phyloP scores from a whole-genome alignment of 1,140 invertebrate species.

The Carcinoscorpius rotundicauda region DNA sequence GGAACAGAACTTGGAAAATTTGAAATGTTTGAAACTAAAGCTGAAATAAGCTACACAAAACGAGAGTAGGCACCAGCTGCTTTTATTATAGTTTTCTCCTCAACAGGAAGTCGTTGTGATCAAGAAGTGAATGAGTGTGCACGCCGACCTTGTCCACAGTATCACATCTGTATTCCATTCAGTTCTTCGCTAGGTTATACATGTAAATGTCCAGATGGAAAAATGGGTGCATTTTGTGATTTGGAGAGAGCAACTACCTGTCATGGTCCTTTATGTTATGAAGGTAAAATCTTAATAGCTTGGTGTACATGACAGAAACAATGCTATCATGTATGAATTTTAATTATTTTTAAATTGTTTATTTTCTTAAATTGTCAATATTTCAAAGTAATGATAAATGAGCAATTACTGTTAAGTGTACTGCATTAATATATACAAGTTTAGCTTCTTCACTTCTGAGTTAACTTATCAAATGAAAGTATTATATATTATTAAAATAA shows the following conservation, averaged over 20 bases:
- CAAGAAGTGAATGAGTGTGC: slow-evolving; percentile 62
- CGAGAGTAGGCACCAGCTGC: too few relatives aligned
- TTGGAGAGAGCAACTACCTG: slow-evolving; percentile 19
- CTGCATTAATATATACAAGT: not conserved
- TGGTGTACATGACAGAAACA: not conserved
- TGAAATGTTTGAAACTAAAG: too few relatives aligned
- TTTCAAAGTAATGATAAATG: too few relatives aligned
- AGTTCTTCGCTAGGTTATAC: slow-evolving; percentile 53
- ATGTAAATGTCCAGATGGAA: slow-evolving; percentile 63
- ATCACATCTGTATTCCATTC: slow-evolving; percentile 61
- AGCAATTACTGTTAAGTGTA: not conserved
- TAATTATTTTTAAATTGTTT: not conserved
- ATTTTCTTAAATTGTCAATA: too few relatives aligned
- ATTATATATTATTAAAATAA: too few relatives aligned
- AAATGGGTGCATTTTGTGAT: slow-evolving; percentile 48
- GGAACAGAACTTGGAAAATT: too few relatives aligned
- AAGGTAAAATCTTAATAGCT: slow-evolving; percentile 21
- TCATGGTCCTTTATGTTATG: slow-evolving; percentile 18
- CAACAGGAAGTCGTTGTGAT: slow-evolving; percentile 32
- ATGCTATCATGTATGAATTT: slow-evolving; percentile 1
- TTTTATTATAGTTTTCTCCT: too few relatives aligned
- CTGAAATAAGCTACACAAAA: too few relatives aligned
- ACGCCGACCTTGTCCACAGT: slow-evolving; percentile 49
- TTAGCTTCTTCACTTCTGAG: too few relatives aligned
- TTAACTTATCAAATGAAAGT: too few relatives aligned